These are phyloP conservation scores for Struthio camelus DNA, from an alignment of 2,113 vertebrate genomes.

Conservation along the genomic window DNA sequence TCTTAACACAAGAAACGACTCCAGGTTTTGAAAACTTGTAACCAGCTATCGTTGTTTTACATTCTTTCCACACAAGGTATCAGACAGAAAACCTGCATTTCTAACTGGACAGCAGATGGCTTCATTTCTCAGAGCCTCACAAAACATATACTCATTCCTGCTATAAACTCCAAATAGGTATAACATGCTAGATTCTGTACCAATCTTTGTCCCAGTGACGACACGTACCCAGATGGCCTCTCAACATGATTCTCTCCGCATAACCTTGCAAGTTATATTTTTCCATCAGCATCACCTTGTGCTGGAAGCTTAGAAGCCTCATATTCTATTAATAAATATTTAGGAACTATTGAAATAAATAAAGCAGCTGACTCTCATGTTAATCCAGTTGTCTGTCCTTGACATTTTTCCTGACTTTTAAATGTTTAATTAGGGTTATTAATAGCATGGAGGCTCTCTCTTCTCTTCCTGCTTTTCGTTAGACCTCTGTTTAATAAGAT, in stretches of 20 bases:
- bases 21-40: neutral
- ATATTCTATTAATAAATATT: constrained; percentile 57
- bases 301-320: constrained; percentile 11
- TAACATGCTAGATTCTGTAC: neutral
- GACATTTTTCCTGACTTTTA: constrained; percentile 66
- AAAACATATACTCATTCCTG: neutral
- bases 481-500: constrained; percentile 30
- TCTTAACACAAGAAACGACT: neutral
- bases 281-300: constrained; percentile 9
- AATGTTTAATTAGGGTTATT: constrained; percentile 64
- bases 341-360: constrained; percentile 59
- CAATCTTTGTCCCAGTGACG: neutral
- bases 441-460: constrained; percentile 45
- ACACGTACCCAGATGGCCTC: neutral
- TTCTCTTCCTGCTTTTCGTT: constrained; percentile 15
- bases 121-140: neutral
- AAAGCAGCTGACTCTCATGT: neutral
- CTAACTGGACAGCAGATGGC: neutral
- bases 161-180: neutral
- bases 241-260: neutral
- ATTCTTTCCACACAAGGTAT: neutral
- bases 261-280: neutral
- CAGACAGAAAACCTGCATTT: neutral
- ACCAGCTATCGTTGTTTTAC: neutral
- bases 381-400: constrained; percentile 36